Base-by-base conservation (phyloP, 1,140 invertebrate species). In the Drosophila bipectinata region DNA sequence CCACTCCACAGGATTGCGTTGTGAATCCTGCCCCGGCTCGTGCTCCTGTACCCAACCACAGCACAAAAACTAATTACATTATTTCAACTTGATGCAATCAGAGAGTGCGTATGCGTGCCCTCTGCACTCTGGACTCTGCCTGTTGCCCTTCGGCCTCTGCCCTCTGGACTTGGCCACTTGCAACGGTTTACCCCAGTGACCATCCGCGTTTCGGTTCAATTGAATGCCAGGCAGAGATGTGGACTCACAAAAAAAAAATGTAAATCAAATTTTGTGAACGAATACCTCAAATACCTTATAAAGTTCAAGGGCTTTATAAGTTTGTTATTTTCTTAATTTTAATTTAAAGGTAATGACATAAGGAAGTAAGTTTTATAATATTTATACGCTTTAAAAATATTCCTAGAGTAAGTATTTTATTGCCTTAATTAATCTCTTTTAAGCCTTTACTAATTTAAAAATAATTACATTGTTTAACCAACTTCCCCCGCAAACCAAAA, bases 41-140 rank as follows among this genome's bases (percentile, higher is more conserved):
- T 15, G 15, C 14, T 15, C 7, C 41, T 14, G 41, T 18, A 41
- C 39, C 53, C 32, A 60, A 81, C 78, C 81, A 55, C 77, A 47
- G 69, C 74, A 63, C 83, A 82, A 85, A 85, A 85, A 85, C 82
- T 85, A 85, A 85, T 85, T 85, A 87, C 82, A 87, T 85, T 85
- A 87, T 85, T 87, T 78, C 78, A 87, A 87, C 78, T 87, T 85
- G 82, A 87, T 79, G 82, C 82, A 85, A 85, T 85, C 82, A 87
- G 78, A 71, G 82, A 77, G 81, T 87, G 82, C 82, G 82, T 85
- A 48, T 76, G 72, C 48, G 44, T 74, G 49, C 44, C 44, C 44
- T 47, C 44, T 44, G 41, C 41, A 5, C 41, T 44, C 41, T 44
- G 47, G 14, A 34, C 18, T n/a, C 48, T 30, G 44, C 32, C 28